phyloP scores from a whole-genome alignment of 2,888 invertebrate genomes.

The Nymphalis c-album region DNA sequence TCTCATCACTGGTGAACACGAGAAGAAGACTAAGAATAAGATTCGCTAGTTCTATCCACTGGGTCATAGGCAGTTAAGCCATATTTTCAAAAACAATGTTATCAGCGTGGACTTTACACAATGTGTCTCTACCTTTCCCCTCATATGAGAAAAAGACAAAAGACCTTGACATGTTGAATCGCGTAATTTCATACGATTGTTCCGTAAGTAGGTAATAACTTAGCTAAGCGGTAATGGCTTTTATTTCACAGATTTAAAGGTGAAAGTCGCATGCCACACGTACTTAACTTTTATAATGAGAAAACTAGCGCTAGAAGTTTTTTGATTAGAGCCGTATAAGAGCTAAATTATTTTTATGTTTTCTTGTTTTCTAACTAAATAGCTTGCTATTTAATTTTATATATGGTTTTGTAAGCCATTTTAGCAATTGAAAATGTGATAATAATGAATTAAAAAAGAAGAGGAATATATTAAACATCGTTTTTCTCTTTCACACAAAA shows the following conservation, averaged over 20 bases:
- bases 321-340: slow-evolving; percentile 2
- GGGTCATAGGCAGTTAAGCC: no score
- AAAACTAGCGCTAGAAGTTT: slow-evolving; percentile 24
- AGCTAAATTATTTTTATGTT: slow-evolving; percentile 2
- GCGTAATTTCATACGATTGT: slow-evolving; percentile 29
- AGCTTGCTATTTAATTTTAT: neutral
- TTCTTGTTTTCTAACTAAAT: slow-evolving; percentile 6
- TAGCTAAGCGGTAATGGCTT: slow-evolving; percentile 2
- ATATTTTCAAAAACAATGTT: neutral
- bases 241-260: slow-evolving; percentile 2
- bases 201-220: slow-evolving; percentile 12
- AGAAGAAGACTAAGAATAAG: no score
- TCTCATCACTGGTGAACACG: no score
- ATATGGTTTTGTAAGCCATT: neutral
- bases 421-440: no score
- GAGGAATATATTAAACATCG: no score
- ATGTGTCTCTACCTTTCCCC: slow-evolving; percentile 14
- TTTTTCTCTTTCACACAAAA: no score
- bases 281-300: slow-evolving; percentile 18
- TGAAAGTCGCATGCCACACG: neutral
- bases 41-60: no score
- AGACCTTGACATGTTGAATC: slow-evolving; percentile 37
- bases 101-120: slow-evolving; percentile 2
- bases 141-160: slow-evolving; percentile 34
- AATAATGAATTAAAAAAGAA: no score